A percentile compares a stretch with the other conserved stretches of the same genome.
Evolutionary conservation across 2,797 vertebrate genomes (phyloP).

Genomic region (Takifugu ocellatus): DNA sequence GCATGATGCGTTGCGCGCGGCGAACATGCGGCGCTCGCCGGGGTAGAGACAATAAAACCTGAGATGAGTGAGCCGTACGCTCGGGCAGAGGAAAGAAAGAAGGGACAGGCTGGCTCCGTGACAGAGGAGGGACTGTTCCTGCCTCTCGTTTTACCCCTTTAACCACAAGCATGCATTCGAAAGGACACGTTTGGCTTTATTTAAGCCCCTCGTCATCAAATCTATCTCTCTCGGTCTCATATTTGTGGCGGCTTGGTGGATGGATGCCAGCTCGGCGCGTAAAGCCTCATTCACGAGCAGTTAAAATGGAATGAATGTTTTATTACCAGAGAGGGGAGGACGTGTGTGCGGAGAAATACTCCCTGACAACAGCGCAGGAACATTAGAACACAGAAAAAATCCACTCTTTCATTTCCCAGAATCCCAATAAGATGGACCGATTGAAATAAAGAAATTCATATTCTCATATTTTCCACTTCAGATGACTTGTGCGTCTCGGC

Average conservation of each 20-base stretch:
- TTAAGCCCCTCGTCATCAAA: slow-evolving; percentile 11
- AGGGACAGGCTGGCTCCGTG: slow-evolving; percentile 69
- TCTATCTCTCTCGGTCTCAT: slow-evolving; percentile 30
- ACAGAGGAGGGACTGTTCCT: slow-evolving; percentile 42
- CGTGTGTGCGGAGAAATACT: slow-evolving; percentile 35
- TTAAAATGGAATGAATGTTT: slow-evolving; percentile 58
- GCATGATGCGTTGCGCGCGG: slow-evolving; percentile 90
- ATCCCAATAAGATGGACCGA: slow-evolving; percentile 8
- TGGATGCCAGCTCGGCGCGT: slow-evolving; percentile 40
- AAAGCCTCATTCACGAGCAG: slow-evolving; percentile 51
- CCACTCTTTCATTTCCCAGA: slow-evolving; percentile 10
- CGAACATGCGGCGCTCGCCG: slow-evolving; percentile 86
- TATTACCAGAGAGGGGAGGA: slow-evolving; percentile 50
- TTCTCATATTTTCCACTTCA: slow-evolving; percentile 7
- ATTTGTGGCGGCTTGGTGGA: slow-evolving; percentile 34
- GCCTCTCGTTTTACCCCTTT: slow-evolving; percentile 70
- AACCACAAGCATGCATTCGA: slow-evolving; percentile 59
- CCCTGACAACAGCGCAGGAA: slow-evolving; percentile 9
- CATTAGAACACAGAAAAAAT: background rate
- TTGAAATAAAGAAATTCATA: slow-evolving; percentile 19
- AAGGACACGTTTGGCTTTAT: slow-evolving; percentile 38
- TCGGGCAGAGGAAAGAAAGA: slow-evolving; percentile 94
- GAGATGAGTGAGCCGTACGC: slow-evolving; percentile 92
- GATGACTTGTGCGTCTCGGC: slow-evolving; percentile 14
- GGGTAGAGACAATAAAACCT: slow-evolving; percentile 99